Percentiles rank a stretch among this genome's conserved stretches.
Conservation (phyloP, 2,797 vertebrate species). For the Amphiprion clarkii region DNA sequence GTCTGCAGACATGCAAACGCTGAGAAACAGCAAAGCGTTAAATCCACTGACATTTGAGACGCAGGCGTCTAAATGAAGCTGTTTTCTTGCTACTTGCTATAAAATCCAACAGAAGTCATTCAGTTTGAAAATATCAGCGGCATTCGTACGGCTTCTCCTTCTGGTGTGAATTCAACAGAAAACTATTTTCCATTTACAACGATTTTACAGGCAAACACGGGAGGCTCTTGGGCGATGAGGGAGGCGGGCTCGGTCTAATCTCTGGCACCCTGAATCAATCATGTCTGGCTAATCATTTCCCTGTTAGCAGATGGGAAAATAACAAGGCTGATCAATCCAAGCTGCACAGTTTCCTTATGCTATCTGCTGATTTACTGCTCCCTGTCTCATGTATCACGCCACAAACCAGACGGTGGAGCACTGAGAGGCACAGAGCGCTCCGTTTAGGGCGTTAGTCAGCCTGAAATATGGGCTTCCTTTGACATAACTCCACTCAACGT, state of each 20-base stretch:
- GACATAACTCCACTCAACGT: constrained; percentile 46
- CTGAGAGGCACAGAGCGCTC: constrained; percentile 41
- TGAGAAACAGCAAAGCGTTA: constrained; percentile 64
- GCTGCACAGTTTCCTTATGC: constrained; percentile 69
- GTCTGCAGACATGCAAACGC: constrained; percentile 62
- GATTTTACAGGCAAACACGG: not conserved
- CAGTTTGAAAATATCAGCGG: not conserved
- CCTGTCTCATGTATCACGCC: constrained; percentile 71
- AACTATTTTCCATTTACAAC: not conserved
- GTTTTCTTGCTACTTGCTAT: constrained; percentile 22
- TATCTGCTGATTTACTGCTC: constrained; percentile 77
- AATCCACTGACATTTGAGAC: constrained; percentile 62
- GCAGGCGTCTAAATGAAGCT: constrained; percentile 48
- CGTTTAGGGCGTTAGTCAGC: constrained; percentile 43
- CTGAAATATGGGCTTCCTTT: constrained; percentile 43
- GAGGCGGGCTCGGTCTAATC: constrained; percentile 48
- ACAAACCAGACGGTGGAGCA: constrained; percentile 68
- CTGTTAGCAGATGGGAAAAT: constrained; percentile 76
- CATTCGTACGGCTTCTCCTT: not conserved
- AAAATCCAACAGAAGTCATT: not conserved
- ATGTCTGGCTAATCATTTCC: constrained; percentile 77
- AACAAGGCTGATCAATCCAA: constrained; percentile 78
- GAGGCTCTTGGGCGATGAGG: constrained; percentile 7
- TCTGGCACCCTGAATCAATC: constrained; percentile 70
- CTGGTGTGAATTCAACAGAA: not conserved